These are phyloP conservation scores for Pristionchus pacificus DNA, from an alignment of 1,140 invertebrate species.

Conservation along the genomic window DNA sequence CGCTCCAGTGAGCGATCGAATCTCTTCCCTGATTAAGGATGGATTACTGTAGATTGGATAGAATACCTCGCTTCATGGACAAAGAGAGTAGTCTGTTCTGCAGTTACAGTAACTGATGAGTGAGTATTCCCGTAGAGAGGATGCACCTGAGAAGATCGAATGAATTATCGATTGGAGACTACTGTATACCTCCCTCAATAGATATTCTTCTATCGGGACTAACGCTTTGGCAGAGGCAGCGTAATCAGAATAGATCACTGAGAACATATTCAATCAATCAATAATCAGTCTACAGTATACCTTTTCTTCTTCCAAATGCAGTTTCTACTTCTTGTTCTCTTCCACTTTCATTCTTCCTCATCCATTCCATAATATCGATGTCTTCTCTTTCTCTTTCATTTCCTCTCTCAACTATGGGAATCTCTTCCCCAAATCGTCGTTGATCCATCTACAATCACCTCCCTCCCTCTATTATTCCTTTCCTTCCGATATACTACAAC, in stretches of 20 bases:
- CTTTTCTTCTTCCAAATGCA: conserved; percentile 25
- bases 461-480: background rate
- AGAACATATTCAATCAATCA: too few species aligned
- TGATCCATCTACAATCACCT: too few species aligned
- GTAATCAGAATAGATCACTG: conserved; percentile 80
- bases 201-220: conserved; percentile 81
- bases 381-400: conserved; percentile 1
- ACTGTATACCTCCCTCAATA: conserved; percentile 69
- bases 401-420: background rate
- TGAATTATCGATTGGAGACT: background rate
- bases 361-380: conserved; percentile 9
- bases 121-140: conserved; percentile 80
- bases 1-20: conserved; percentile 16
- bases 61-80: conserved; percentile 66
- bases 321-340: conserved; percentile 5
- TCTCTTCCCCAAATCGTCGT: conserved; percentile 28
- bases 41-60: conserved; percentile 38
- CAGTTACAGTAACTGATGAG: conserved; percentile 77
- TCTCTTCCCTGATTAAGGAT: conserved; percentile 57
- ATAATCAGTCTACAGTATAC: too few species aligned
- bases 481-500: conserved; percentile 4
- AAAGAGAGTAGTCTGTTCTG: conserved; percentile 79
- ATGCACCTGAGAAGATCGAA: conserved; percentile 56
- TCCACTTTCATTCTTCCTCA: conserved; percentile 23
- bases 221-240: conserved; percentile 75